Evolutionary conservation across 2,888 invertebrate genomes (phyloP).

Genomic region (Steromphala cineraria): DNA sequence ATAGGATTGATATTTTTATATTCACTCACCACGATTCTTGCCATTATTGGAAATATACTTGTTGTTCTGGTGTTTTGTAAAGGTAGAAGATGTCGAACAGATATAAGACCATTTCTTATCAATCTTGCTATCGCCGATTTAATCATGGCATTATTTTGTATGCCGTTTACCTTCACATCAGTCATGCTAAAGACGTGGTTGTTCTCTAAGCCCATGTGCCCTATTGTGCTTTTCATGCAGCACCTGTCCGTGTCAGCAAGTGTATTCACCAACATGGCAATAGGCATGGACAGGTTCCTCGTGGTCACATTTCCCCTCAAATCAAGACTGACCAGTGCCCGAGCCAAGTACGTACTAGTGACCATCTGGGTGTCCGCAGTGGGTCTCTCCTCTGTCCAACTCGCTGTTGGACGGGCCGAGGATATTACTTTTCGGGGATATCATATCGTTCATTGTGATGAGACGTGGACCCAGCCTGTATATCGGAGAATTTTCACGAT

Average conservation of each 20-base stretch:
- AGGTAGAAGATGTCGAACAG: conserved; percentile 72
- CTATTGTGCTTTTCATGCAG: conserved; percentile 77
- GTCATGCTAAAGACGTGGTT: conserved; percentile 76
- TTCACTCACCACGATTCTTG: conserved; percentile 75
- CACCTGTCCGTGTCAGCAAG: conserved; percentile 76
- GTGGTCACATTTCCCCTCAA: conserved; percentile 72
- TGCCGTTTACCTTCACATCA: conserved; percentile 86
- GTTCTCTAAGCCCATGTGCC: conserved; percentile 77
- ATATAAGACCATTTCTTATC: conserved; percentile 83
- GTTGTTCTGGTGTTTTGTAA: conserved; percentile 76
- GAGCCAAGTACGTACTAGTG: conserved; percentile 74
- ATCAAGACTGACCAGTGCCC: conserved; percentile 73
- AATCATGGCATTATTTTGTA: conserved; percentile 91
- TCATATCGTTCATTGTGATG: conserved; percentile 55
- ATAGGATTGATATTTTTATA: conserved; percentile 73
- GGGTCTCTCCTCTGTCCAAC: conserved; percentile 74
- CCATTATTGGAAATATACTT: conserved; percentile 76
- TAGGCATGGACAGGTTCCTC: conserved; percentile 76
- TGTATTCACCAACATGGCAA: conserved; percentile 77
- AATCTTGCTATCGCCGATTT: conserved; percentile 90
- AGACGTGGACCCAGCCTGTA: conserved; percentile 45
- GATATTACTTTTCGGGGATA: conserved; percentile 28
- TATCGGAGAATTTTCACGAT: conserved; percentile 62
- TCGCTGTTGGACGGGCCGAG: conserved; percentile 62
- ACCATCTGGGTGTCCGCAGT: conserved; percentile 76